Evolutionary conservation across 30 jellyfish, hydroid and myxozoan genomes (phyloP), one percentile per base, ranked within the genome.

Genomic region (Hydractinia echinata): DNA sequence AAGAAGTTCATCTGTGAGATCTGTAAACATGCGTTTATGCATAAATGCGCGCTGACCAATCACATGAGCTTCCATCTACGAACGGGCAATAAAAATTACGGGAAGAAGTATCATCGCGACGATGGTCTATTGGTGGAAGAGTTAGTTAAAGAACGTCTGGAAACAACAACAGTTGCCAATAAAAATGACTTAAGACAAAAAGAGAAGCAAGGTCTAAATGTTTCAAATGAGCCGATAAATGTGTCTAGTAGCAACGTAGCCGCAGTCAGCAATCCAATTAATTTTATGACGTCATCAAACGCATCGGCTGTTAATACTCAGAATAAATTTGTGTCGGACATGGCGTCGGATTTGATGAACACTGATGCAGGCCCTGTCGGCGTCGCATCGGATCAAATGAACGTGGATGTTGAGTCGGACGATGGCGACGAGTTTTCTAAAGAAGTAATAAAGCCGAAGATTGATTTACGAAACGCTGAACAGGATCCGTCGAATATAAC

Each of bases 31-130:
- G 62, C 58, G 58, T 72, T 72, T 72, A 72, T 72, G 81, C 81
- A 72, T 51, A 72, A 72, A 72, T 72, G 81, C n/a, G 30, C 81
- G 6, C 81, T 72, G 6, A 58, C 16, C 9, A 72, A 72, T 51
- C 81, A 72, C n/a, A 72, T 72, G 81, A 44, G 62, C 10, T 72
- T 72, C 4, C 81, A 72, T 52, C 39, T 72, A 1, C 49, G 81
- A 39, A 72, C 81, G 4, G 81, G 81, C 8, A 72, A 72, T 72
- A 72, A 48, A 7, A 44, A 21, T 20, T 72, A 18, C n/a, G 81
- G 81, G n/a, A 72, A 72, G 62, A 72, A 72, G 51, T 30, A 72
- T 72, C 81, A 72, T 15, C 81, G 81, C 16, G 62, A 72, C 62
- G 81, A 72, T 18, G 81, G 62, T 30, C 10, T 72, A 21, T 58